A percentile compares a stretch with the other conserved stretches of the same genome.
phyloP scores from a whole-genome alignment of 2,797 vertebrate genomes.

The Halcyon leucocephala region DNA sequence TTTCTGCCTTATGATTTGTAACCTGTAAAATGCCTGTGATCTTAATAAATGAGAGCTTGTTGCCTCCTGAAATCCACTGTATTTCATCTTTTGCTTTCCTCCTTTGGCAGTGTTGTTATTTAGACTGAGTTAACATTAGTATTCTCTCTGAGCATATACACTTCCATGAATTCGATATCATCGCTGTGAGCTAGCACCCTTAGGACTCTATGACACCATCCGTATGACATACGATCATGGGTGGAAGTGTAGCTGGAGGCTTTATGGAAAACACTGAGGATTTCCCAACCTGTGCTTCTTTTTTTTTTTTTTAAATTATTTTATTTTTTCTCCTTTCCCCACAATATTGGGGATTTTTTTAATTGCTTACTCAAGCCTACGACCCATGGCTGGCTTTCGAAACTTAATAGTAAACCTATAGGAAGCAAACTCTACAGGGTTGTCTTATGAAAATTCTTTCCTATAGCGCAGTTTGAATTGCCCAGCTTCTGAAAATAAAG shows the following conservation, averaged over 20 bases:
- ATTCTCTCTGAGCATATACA: slow-evolving; percentile 69
- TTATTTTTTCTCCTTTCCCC: background rate
- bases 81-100: slow-evolving; percentile 69
- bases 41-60: slow-evolving; percentile 72
- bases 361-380: background rate
- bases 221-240: slow-evolving; percentile 65
- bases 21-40: slow-evolving; percentile 71
- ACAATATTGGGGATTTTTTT: fast-evolving
- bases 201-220: slow-evolving; percentile 67
- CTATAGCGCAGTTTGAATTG: background rate
- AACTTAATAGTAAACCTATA: background rate
- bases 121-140: slow-evolving; percentile 71
- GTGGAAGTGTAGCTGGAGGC: slow-evolving; percentile 56
- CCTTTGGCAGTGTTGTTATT: slow-evolving; percentile 71
- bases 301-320: background rate
- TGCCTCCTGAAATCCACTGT: slow-evolving; percentile 70
- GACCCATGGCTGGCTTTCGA: background rate
- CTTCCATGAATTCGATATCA: slow-evolving; percentile 61
- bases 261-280: slow-evolving; percentile 60
- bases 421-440: background rate
- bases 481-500: background rate
- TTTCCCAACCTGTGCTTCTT: background rate
- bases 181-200: slow-evolving; percentile 62
- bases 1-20: slow-evolving; percentile 72
- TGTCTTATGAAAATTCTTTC: background rate